Percentiles rank a stretch among this genome's conserved stretches.
These are phyloP conservation scores for Cacajao melanocephalus DNA, from an alignment of 2,797 vertebrate genomes.

Conservation along the genomic window DNA sequence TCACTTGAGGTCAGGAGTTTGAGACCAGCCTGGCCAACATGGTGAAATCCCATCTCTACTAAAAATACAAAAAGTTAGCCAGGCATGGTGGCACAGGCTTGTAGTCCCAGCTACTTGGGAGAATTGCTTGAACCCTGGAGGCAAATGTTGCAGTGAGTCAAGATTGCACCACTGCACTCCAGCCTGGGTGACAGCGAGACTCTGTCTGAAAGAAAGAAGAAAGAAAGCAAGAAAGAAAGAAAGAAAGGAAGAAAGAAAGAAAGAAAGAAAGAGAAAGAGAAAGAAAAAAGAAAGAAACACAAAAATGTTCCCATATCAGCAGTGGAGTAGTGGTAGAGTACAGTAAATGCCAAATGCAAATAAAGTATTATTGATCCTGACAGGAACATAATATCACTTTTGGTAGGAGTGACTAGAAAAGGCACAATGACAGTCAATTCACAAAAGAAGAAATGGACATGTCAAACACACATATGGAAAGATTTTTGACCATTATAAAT, in stretches of 20 bases:
- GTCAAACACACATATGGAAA: not conserved
- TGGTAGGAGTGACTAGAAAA: not conserved
- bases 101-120: not conserved
- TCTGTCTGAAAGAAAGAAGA: too few species aligned
- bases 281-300: too few species aligned
- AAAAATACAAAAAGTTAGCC: not conserved
- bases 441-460: not conserved
- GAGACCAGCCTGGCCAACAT: not conserved
- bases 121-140: not conserved
- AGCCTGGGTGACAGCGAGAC: not conserved
- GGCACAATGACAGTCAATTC: not conserved
- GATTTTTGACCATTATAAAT: not conserved
- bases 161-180: not conserved
- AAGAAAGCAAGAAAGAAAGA: too few species aligned
- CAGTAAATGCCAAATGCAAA: not conserved
- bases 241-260: too few species aligned
- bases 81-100: not conserved
- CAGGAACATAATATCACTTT: not conserved
- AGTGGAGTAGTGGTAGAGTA: not conserved
- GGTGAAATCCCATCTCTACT: not conserved
- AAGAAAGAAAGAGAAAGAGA: too few species aligned
- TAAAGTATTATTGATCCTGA: not conserved
- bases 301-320: not conserved
- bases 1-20: not conserved
- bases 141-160: not conserved